Base-by-base conservation (phyloP, 1,140 invertebrate genomes). In the Adelges cooleyi region DNA sequence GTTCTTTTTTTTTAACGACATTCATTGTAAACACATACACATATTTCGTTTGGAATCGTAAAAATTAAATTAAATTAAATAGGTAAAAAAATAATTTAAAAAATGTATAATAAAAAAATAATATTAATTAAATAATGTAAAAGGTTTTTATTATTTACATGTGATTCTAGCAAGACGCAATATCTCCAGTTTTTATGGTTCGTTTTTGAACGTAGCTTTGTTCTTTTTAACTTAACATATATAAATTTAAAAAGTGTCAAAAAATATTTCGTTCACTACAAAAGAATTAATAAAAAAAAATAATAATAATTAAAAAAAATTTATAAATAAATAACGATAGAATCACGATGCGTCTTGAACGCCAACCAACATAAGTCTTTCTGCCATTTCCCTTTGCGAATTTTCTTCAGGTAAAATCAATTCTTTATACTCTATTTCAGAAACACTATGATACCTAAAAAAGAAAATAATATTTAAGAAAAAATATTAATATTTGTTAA, bases 101-200 rank as follows among this genome's bases (percentile, higher is more conserved):
- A 44, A 44, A 44, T n/a, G 15, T 11, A 15, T 17, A 44, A 44
- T 11, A 44, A 44, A 44, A 33, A 8, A 44, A 44, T 11, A 8
- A 44, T 44, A 44, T 11, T 42, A 42, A 59, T 48, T 6, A 48
- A 62, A 46, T 2, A 62, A 62, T 33, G 25, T 62, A 48, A 62
- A 62, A 62, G 20, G 17, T 4, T 48, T 59, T 44, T 44, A 11
- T 18, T 48, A 62, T 62, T 62, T 33, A 62, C 56, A 46, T 25
- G 2, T 29, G 42, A 46, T 46, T 48, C 25, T 29, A 46, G 46
- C 13, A 22, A 46, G 10, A 36, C 17, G n/a, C 44, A 11, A 48
- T 62, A 56, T 62, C 56, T 62, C 56, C 56, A 62, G 56, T 48
- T 33, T 62, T 20, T 62, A 62, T 62, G 56, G 56, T 62, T 62